Conservation (phyloP, 2,113 vertebrate genomes). For the Leucopsar rothschildi region DNA sequence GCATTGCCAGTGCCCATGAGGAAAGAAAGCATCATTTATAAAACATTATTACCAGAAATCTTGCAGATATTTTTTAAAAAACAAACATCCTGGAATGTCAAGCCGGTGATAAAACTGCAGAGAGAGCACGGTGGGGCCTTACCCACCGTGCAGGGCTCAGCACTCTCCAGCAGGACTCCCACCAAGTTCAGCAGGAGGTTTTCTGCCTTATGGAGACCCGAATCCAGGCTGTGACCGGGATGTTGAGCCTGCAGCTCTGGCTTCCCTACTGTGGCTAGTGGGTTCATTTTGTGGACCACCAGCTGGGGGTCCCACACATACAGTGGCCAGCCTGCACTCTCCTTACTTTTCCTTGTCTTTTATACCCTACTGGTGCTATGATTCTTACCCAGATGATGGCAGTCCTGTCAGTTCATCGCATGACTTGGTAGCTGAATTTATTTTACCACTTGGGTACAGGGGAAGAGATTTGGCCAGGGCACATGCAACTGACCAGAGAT, state of each 20-base stretch:
- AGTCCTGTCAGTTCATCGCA: neutral
- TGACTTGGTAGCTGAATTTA: neutral
- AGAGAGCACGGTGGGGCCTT: neutral
- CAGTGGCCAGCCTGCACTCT: neutral
- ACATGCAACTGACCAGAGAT: neutral
- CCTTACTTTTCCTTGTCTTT: neutral
- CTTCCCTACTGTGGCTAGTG: neutral
- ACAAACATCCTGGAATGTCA: neutral
- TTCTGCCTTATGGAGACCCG: neutral
- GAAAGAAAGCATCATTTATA: conserved; percentile 64
- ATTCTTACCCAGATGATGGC: too few species aligned
- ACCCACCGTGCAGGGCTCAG: rapidly evolving
- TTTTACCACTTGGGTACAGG: neutral
- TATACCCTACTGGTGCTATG: neutral
- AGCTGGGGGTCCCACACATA: neutral
- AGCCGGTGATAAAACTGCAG: neutral
- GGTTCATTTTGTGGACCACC: neutral
- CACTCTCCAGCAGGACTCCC: neutral
- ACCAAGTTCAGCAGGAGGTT: neutral
- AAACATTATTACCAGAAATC: conserved; percentile 63
- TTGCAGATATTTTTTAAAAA: conserved; percentile 32
- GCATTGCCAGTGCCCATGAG: conserved; percentile 36
- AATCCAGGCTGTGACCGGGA: neutral
- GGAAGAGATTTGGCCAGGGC: neutral
- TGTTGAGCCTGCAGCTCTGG: neutral